Conservation (phyloP, 2,113 vertebrate genomes). For the Callipepla californica region DNA sequence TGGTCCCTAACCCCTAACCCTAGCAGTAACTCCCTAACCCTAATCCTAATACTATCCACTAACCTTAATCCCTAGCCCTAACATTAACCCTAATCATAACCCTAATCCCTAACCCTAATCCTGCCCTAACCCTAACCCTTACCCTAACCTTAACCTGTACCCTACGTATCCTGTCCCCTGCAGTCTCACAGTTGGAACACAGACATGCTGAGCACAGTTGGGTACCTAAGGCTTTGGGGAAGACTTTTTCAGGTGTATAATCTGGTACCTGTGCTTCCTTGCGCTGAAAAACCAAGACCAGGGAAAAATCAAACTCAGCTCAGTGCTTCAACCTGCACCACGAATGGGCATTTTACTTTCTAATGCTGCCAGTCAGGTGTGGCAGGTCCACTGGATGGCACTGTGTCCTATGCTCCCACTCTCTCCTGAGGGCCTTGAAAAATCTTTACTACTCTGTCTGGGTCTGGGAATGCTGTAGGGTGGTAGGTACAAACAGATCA, state of each 20-base stretch:
- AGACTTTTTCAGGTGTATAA: neutral
- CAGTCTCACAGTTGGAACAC: neutral
- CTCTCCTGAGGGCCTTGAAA: neutral
- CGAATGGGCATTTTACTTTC: rapidly evolving
- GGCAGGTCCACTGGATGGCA: constrained; percentile 48
- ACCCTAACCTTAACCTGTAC: too few species aligned
- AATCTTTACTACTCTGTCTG: neutral
- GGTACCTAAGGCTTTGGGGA: neutral
- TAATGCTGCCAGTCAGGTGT: neutral
- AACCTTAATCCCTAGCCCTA: too few species aligned
- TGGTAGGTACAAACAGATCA: neutral
- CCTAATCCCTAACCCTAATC: too few species aligned
- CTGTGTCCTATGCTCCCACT: neutral
- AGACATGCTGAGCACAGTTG: neutral
- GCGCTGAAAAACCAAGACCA: neutral
- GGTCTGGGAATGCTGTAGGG: neutral
- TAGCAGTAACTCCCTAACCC: too few species aligned
- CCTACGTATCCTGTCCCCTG: neutral
- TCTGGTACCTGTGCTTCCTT: neutral
- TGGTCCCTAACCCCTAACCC: too few species aligned
- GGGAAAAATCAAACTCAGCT: neutral
- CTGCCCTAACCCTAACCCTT: too few species aligned
- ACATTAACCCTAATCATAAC: too few species aligned
- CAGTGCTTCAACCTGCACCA: neutral
- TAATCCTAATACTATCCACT: too few species aligned